Base-by-base conservation (phyloP, 64 coral and sea anemone species). In the Platygyra sinensis region DNA sequence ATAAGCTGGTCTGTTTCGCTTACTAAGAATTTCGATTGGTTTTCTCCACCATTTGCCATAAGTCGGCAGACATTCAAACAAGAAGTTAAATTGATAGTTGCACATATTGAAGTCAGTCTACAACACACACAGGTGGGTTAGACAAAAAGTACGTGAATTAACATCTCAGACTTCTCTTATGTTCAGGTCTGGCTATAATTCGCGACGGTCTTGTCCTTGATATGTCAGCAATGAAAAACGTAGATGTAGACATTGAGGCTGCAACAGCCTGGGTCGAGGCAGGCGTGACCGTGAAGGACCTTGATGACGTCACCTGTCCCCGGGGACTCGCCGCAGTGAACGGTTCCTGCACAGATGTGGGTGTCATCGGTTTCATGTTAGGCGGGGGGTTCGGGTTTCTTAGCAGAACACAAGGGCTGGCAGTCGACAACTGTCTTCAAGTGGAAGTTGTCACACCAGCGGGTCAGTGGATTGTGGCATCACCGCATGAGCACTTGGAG, bases 401-500 rank as follows among this genome's bases (percentile, higher is more conserved):
- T 9, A 81, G 79, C 13, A 81, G 79, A 28, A 81, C 79, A 7
- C 54, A 81, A 16, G 79, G 79, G 29, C 28, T 81, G 20, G 79
- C 79, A 33, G 79, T 32, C 4, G 79, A 81, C 79, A 81, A 81
- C 79, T 81, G 79, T 62, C 79, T 81, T 62, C 79, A 81, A 62
- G 38, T 81, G 79, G 79, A 81, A 17, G 31, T 81, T 13, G 79
- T 81, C 28, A 62, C 55, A 33, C 54, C 30, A 7, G 61, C 57
- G 31, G 79, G 79, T 31, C 54, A 81, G 55, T 54, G 79, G 79
- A 81, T 81, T 62, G 79, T 81, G 27, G 55, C 79, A 62, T 81
- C 55, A 19, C 18, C 55, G 29, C 55, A 62, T 18, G 79, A 61
- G 29, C 79, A 81, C 57, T 17, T 33, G 52, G 27, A 81, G 28